These are phyloP conservation scores for Neuroterus valhalla DNA, from an alignment of 1,140 invertebrate species.

Conservation along the genomic window DNA sequence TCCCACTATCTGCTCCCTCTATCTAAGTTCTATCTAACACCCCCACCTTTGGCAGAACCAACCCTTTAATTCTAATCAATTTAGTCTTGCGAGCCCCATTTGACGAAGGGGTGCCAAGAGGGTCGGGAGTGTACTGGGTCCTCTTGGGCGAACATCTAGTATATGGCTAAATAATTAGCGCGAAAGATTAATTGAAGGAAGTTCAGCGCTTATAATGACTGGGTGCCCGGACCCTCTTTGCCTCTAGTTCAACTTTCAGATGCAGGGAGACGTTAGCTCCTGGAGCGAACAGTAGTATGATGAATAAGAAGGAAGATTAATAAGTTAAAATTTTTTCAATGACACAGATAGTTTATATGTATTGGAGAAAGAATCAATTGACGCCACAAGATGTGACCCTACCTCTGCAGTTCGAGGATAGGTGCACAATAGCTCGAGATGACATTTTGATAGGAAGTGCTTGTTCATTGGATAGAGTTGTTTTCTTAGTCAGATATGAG, in stretches of 20 bases:
- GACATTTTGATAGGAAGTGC: neutral
- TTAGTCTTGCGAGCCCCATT: constrained; percentile 65
- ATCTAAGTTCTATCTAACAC: neutral
- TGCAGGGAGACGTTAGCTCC: neutral
- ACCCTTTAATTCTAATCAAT: constrained; percentile 77
- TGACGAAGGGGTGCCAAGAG: constrained; percentile 44
- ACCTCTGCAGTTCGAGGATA: no score
- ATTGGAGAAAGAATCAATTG: no score
- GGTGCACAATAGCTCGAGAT: constrained; percentile 4
- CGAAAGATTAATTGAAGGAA: constrained; percentile 66
- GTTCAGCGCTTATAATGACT: constrained; percentile 57
- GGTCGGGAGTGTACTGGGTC: constrained; percentile 41
- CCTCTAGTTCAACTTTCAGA: constrained; percentile 12
- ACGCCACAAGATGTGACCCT: no score
- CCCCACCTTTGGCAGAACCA: constrained; percentile 54
- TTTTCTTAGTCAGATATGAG: no score
- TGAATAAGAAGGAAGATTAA: no score
- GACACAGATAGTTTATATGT: no score
- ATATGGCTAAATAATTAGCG: constrained; percentile 71
- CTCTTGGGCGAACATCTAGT: constrained; percentile 45
- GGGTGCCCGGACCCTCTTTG: constrained; percentile 16
- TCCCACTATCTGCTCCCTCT: constrained; percentile 34
- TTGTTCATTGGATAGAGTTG: no score
- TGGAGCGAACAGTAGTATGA: neutral
- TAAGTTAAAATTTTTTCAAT: no score